A percentile compares a stretch with the other conserved stretches of the same genome.
phyloP scores from a whole-genome alignment of 2,888 invertebrate genomes.

The Leucophenga maculata region DNA sequence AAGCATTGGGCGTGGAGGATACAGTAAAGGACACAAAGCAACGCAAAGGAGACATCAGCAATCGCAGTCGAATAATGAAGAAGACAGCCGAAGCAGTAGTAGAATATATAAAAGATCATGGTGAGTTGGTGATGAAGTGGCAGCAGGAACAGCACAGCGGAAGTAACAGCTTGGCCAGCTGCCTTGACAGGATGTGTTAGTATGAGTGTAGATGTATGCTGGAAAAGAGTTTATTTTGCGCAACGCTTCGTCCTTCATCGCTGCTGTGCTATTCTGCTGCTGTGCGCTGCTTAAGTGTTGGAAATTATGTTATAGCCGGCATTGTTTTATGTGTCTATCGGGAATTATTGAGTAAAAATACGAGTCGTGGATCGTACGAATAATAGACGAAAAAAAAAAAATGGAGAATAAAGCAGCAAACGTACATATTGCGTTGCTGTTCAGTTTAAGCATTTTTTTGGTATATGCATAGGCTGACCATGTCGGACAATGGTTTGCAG shows the following conservation, averaged over 20 bases:
- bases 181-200: too few relatives aligned
- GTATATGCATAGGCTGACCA: too few relatives aligned
- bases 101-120: too few relatives aligned
- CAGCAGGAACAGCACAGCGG: neutral
- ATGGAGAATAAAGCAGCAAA: too few relatives aligned
- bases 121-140: neutral
- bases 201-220: neutral
- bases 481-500: too few relatives aligned
- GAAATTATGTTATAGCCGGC: conserved; percentile 48
- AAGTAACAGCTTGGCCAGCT: too few relatives aligned
- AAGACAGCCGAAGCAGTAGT: too few relatives aligned
- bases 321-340: conserved; percentile 47
- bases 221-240: neutral
- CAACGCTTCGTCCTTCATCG: too few relatives aligned
- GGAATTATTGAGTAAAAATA: conserved; percentile 36
- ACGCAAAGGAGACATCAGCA: conserved; percentile 2
- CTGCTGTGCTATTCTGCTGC: conserved; percentile 9
- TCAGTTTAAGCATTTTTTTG: too few relatives aligned
- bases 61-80: neutral
- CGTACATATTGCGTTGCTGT: too few relatives aligned
- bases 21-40: conserved; percentile 34
- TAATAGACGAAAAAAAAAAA: too few relatives aligned
- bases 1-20: neutral
- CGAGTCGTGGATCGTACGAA: too few relatives aligned
- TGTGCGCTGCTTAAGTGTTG: conserved; percentile 47